Conservation (phyloP, 2,888 invertebrate species). For the Ectobius pallidus region DNA sequence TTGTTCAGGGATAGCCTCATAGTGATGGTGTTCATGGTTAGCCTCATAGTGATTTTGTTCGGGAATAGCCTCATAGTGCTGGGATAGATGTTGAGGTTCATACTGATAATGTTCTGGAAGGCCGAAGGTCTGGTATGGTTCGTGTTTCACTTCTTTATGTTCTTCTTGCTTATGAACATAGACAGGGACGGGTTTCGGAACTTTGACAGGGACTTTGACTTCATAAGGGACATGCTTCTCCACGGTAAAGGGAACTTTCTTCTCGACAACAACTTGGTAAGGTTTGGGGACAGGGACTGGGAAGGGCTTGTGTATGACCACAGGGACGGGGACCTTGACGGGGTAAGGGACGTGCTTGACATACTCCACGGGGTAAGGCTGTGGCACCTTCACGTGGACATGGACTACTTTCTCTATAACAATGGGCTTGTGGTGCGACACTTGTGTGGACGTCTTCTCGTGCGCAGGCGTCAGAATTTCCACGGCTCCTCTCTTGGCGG, state of each 20-base stretch:
- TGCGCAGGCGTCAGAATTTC: constrained; percentile 21
- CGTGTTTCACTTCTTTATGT: no score
- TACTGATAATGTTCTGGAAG: no score
- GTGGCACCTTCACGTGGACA: constrained; percentile 48
- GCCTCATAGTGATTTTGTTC: no score
- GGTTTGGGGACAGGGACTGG: constrained; percentile 60
- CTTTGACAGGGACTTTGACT: constrained; percentile 64
- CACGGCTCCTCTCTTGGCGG: background rate
- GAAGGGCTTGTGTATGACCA: constrained; percentile 69
- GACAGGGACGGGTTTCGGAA: constrained; percentile 61
- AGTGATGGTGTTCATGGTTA: no score
- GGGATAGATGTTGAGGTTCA: no score
- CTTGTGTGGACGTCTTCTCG: constrained; percentile 5
- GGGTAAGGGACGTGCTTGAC: constrained; percentile 52
- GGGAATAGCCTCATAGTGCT: no score
- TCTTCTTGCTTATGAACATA: constrained; percentile 31
- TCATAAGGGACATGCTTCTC: constrained; percentile 34
- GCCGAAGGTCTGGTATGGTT: no score
- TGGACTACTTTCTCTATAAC: constrained; percentile 37
- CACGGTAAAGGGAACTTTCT: constrained; percentile 56
- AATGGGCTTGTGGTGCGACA: constrained; percentile 31
- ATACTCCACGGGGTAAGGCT: constrained; percentile 51
- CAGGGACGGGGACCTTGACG: constrained; percentile 58
- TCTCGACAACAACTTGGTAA: constrained; percentile 45
- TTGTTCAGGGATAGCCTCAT: no score